Evolutionary conservation across 2,888 invertebrate genomes (phyloP), one percentile per base, ranked within the genome.

Genomic region (Leptopterna dolabrata): DNA sequence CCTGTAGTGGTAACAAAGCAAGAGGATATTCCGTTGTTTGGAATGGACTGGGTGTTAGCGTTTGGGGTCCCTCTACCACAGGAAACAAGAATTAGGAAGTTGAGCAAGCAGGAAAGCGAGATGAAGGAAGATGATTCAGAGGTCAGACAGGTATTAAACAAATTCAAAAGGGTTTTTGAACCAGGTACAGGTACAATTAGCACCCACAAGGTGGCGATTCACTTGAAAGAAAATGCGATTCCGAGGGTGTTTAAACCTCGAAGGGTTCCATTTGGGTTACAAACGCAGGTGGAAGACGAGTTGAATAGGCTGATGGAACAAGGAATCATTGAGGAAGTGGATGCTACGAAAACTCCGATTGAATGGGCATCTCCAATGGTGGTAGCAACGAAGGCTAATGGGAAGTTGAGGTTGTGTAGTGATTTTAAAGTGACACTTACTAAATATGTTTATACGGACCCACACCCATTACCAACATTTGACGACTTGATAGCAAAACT

Each of bases 321-420:
- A 14, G 81, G 51, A 11, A 47, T 81, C 29, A 24, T 81, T 13
- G 81, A 81, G 47, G 81, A 81, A 81, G 81, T 81, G 29, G 36
- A 81, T 27, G 11, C 55, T 11, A 47, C 81, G 27, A 30, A 27
- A 36, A 81, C 51, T 2, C 47, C 81, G 13, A 51, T 81, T 47
- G 81, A 81, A 47, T 81, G 81, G 81, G 81, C 81, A 30, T 27
- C 81, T 29, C 81, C 81, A 4, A 0, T 81, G 29, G 81, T 81
- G 30, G 51, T 81, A n/a, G 55, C 81, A 27, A 47, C 51, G 1
- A 81, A 81, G 51, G 4, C 55, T 16, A 24, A 24, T 81, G 81
- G n/a, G n/a, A 24, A 7, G n/a, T n/a, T n/a, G n/a, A n/a, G n/a
- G n/a, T n/a, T n/a, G n/a, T n/a, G n/a, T n/a, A n/a, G n/a, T n/a